phyloP scores from a whole-genome alignment of 1,140 invertebrate genomes.

The Bombus sibiricus region DNA sequence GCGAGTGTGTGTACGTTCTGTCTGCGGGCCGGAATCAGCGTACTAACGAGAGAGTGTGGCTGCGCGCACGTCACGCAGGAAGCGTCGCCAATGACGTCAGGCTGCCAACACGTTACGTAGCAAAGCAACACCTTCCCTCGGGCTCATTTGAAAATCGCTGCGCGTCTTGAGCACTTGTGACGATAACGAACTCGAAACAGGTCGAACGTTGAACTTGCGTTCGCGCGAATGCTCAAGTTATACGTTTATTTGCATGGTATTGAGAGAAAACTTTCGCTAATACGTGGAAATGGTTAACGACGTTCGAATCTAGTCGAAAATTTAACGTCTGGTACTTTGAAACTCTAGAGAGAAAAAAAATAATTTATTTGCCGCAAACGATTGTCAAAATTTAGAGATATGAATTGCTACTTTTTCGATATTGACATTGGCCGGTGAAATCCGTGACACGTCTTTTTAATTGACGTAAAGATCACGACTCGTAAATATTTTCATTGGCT shows the following conservation, averaged over 20 bases:
- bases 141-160: constrained; percentile 10
- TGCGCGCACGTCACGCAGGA: constrained; percentile 46
- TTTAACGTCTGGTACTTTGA: background rate
- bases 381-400: background rate
- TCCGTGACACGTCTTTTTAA: background rate
- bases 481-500: constrained; percentile 5
- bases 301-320: too few relatives aligned
- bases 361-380: background rate
- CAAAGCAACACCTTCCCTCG: constrained; percentile 32
- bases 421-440: background rate
- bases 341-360: background rate
- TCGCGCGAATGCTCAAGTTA: background rate
- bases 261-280: background rate
- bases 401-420: background rate
- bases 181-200: background rate
- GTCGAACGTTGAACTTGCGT: constrained; percentile 15
- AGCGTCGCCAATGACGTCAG: constrained; percentile 60
- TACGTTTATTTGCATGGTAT: too few relatives aligned
- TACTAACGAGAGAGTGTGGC: constrained; percentile 48
- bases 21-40: constrained; percentile 52
- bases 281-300: too few relatives aligned
- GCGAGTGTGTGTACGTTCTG: constrained; percentile 23
- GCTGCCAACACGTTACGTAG: constrained; percentile 43
- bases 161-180: constrained; percentile 2
- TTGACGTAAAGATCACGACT: background rate